A percentile compares a stretch with the other conserved stretches of the same genome.
These are phyloP conservation scores for Ptilonorhynchus violaceus DNA, from an alignment of 2,113 vertebrate genomes.

Conservation along the genomic window DNA sequence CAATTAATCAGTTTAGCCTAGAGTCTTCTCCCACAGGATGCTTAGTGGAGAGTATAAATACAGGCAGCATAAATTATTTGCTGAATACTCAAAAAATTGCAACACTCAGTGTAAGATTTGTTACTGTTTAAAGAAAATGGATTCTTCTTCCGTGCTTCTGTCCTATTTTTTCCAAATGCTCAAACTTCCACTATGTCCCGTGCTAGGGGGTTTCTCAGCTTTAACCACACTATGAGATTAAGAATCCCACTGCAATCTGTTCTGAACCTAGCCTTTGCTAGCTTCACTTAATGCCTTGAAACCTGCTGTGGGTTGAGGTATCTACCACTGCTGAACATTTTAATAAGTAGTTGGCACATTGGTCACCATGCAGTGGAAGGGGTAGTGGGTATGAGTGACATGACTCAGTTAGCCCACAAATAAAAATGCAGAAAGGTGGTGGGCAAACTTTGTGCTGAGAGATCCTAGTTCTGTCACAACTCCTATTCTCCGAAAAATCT, in stretches of 20 bases:
- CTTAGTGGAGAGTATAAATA: background rate
- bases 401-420: background rate
- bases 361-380: background rate
- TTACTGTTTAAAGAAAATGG: background rate
- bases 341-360: fast-evolving
- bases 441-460: background rate
- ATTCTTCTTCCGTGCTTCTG: background rate
- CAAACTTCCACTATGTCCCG: background rate
- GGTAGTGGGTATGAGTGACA: background rate
- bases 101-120: fast-evolving
- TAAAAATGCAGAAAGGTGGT: background rate
- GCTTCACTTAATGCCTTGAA: background rate
- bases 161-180: background rate
- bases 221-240: background rate
- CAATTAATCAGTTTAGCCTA: background rate
- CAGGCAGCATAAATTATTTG: background rate
- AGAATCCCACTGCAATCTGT: background rate
- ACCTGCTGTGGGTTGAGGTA: background rate
- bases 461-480: background rate
- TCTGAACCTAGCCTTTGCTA: background rate
- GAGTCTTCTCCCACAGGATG: background rate
- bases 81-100: background rate
- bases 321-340: background rate
- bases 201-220: background rate
- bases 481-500: background rate